phyloP scores from a whole-genome alignment of 2,888 invertebrate species.

The Lottia scabra region DNA sequence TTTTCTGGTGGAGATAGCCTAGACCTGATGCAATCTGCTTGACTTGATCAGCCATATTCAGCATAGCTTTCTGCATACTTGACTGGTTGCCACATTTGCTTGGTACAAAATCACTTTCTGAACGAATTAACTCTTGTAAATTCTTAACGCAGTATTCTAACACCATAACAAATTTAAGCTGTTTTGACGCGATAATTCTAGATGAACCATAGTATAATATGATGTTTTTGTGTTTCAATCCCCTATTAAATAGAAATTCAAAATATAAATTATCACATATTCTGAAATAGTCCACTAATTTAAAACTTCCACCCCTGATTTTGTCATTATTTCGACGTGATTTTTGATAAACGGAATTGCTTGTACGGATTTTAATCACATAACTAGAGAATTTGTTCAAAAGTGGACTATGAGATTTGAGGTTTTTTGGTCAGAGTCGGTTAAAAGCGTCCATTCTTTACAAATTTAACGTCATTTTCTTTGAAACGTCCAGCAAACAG shows the following conservation, averaged over 20 bases:
- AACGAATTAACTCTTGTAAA: slow-evolving; percentile 42
- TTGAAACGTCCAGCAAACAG: too few relatives aligned
- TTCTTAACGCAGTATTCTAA: slow-evolving; percentile 57
- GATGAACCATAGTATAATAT: slow-evolving; percentile 55
- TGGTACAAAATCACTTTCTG: slow-evolving; percentile 11
- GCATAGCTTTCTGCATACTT: slow-evolving; percentile 37
- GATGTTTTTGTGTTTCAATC: slow-evolving; percentile 55
- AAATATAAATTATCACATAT: not conserved
- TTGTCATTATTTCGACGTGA: too few relatives aligned
- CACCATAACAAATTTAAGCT: slow-evolving; percentile 55
- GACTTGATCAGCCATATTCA: slow-evolving; percentile 41
- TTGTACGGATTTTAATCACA: too few relatives aligned
- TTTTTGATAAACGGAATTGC: too few relatives aligned
- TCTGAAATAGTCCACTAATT: too few relatives aligned
- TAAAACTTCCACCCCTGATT: too few relatives aligned
- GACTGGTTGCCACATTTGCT: slow-evolving; percentile 26
- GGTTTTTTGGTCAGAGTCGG: too few relatives aligned
- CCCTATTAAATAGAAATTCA: slow-evolving; percentile 35
- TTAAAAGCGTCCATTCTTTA: too few relatives aligned
- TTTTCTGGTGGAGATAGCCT: slow-evolving; percentile 52
- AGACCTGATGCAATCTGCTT: slow-evolving; percentile 49
- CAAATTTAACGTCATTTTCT: too few relatives aligned
- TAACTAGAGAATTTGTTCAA: too few relatives aligned
- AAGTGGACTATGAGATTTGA: too few relatives aligned
- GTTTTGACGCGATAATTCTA: slow-evolving; percentile 32